A percentile compares a stretch with the other conserved stretches of the same genome.
Conservation (phyloP, 2,888 invertebrate species). For the Heliconius sara region DNA sequence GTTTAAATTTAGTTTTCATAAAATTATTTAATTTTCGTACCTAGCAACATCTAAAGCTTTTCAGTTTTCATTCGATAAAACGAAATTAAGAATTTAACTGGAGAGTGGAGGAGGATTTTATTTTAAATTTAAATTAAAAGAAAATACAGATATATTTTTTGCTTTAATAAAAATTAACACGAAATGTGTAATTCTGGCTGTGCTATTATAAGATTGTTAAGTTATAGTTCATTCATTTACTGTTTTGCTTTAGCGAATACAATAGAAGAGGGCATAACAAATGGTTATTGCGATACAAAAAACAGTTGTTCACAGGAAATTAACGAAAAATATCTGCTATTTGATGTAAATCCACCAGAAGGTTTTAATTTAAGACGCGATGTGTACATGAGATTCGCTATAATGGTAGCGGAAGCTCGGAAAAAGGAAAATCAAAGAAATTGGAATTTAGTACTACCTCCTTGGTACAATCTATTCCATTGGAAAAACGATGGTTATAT, state of each 20-base stretch:
- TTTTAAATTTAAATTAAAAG: neutral
- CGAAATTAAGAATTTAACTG: neutral
- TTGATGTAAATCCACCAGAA: conserved; percentile 97
- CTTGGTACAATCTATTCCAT: conserved; percentile 95
- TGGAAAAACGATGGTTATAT: conserved; percentile 87
- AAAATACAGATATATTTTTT: neutral
- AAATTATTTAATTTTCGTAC: neutral
- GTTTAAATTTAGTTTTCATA: too few species aligned
- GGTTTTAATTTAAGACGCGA: conserved; percentile 98
- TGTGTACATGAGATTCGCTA: conserved; percentile 96
- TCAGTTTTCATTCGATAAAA: neutral
- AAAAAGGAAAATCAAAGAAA: conserved; percentile 74
- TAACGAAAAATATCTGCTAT: conserved; percentile 89
- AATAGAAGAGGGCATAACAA: neutral
- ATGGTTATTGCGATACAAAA: conserved; percentile 30
- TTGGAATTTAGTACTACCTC: conserved; percentile 92
- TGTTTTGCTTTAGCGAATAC: neutral
- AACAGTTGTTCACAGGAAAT: conserved; percentile 8
- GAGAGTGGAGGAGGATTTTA: neutral
- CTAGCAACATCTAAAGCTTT: neutral
- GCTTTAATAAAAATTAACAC: neutral
- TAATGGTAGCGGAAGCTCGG: conserved; percentile 89
- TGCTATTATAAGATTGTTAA: neutral
- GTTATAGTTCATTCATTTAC: neutral
- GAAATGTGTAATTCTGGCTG: neutral